phyloP scores from a whole-genome alignment of 2,888 invertebrate species.

The Lochmaea crataegi region DNA sequence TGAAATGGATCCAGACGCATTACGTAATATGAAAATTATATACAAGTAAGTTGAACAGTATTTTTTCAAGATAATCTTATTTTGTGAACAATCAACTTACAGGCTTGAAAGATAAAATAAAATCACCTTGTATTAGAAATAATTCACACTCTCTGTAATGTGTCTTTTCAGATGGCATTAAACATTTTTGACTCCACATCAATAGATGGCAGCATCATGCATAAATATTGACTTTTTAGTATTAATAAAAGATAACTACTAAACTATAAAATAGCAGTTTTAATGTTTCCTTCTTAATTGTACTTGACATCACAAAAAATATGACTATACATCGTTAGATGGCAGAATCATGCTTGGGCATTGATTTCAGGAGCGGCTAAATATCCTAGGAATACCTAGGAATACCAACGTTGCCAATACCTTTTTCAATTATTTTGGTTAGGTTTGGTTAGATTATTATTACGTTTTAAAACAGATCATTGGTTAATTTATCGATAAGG shows the following conservation, averaged over 20 bases:
- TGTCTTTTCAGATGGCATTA: not conserved
- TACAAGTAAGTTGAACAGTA: constrained; percentile 69
- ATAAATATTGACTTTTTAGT: too few species aligned
- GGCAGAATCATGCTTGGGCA: not conserved
- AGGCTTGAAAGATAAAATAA: not conserved
- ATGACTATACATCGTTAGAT: not conserved
- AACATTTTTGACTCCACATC: not conserved
- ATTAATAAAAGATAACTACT: too few species aligned
- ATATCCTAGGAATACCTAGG: too few species aligned
- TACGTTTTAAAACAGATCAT: too few species aligned
- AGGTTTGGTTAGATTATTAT: too few species aligned
- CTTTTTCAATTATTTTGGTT: too few species aligned
- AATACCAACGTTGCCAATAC: too few species aligned
- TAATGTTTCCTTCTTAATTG: too few species aligned
- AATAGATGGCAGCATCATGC: not conserved
- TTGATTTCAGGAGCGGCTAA: too few species aligned
- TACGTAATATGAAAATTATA: constrained; percentile 72
- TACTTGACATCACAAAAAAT: not conserved
- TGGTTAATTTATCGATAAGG: too few species aligned
- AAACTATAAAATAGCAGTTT: too few species aligned
- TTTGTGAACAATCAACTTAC: not conserved
- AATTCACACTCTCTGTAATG: not conserved
- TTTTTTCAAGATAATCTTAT: not conserved
- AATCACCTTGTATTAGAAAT: not conserved
- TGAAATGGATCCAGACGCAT: constrained; percentile 74